Evolutionary conservation across 2,113 vertebrate genomes (phyloP), one percentile per base, ranked within the genome.

Genomic region (Ptychochromis oligacanthus): DNA sequence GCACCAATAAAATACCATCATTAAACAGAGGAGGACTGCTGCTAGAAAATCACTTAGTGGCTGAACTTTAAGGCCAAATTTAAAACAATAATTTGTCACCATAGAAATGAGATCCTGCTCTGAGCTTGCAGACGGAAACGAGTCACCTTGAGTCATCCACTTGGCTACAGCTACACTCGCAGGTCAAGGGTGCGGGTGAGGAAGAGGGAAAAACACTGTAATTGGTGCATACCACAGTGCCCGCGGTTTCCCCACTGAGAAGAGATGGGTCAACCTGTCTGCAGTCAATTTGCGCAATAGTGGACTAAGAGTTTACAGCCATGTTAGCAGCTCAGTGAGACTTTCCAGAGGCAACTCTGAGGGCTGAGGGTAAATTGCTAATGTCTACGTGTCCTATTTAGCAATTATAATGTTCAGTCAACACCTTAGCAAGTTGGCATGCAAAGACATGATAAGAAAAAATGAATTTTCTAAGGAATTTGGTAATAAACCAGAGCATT

Each of bases 71-170:
- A 77, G 80, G 83, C n/a, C 77, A 55, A 34, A 55, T 43, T 76
- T 59, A 60, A 88, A 90, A 83, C 75, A 83, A 54, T 46, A 3
- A 83, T 79, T 76, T 70, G 34, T 81, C 84, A 72, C 31, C n/a
- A 6, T 17, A 26, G 80, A 57, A 77, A 57, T 43, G 10, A 76
- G 40, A 75, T 46, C 28, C 55, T 40, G 75, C 75, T 75, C 52
- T 12, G 58, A 79, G 76, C 54, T 2, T 7, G 22, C 7, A 52
- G 8, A 38, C 4, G 56, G 56, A 74, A 79, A 57, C 84, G n/a
- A 90, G 89, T 89, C 83, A 83, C 85, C 82, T 77, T 46, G 79
- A 91, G 88, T 89, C 92, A 92, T 75, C 43, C 86, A 57, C 40
- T 83, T 55, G 62, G 87, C 79, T 49, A 14, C 65, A 77, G 79